Conservation (phyloP, 2,888 invertebrate genomes). For the Stenurella melanura region DNA sequence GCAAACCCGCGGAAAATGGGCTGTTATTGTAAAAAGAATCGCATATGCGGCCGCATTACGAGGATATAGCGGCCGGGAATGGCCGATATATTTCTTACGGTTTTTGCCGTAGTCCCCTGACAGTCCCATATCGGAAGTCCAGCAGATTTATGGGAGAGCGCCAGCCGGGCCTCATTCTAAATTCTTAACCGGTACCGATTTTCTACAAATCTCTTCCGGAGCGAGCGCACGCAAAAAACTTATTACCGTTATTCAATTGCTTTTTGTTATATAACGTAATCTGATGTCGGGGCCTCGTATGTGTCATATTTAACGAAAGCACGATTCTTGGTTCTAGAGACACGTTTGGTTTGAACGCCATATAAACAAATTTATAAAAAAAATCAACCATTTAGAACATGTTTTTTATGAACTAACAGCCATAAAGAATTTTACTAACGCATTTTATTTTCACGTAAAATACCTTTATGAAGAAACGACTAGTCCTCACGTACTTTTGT, state of each 20-base stretch:
- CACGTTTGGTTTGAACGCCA: background rate
- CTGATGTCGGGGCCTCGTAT: conserved; percentile 6
- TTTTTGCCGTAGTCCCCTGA: conserved; percentile 50
- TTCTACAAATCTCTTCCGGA: conserved; percentile 56
- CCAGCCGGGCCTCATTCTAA: conserved; percentile 46
- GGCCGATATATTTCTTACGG: conserved; percentile 55
- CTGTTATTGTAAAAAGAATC: conserved; percentile 52
- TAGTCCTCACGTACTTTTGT: too few relatives aligned
- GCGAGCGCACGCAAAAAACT: conserved; percentile 54
- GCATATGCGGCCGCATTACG: conserved; percentile 54
- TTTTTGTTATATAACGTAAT: conserved; percentile 18
- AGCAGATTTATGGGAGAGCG: conserved; percentile 53
- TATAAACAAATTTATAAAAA: background rate
- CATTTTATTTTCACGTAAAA: too few relatives aligned
- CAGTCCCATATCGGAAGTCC: conserved; percentile 56
- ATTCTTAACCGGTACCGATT: conserved; percentile 52
- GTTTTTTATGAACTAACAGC: too few relatives aligned
- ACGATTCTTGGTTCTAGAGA: background rate
- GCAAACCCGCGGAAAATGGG: conserved; percentile 51
- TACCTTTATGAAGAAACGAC: too few relatives aligned
- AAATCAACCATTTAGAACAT: too few relatives aligned
- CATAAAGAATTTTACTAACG: too few relatives aligned
- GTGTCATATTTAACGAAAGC: background rate
- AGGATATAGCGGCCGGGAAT: conserved; percentile 44
- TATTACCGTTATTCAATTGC: conserved; percentile 45